Base-by-base conservation (phyloP, 2,888 invertebrate genomes). In the Slavum lentiscoides region DNA sequence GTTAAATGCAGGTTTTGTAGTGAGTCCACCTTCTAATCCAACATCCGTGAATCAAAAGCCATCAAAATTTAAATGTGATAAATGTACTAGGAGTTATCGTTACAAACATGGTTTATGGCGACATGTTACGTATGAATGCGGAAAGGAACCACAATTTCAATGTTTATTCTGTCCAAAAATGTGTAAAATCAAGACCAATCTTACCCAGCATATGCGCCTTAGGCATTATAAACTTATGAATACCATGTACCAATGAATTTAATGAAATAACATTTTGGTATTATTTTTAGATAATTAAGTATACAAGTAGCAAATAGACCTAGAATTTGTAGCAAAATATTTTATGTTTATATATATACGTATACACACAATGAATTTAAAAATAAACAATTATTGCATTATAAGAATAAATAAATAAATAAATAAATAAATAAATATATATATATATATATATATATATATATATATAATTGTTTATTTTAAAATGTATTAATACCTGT, bases 41-140 rank as follows among this genome's bases (percentile, higher is more conserved):
- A 43, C 67, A 49, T 43, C 23, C 21, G n/a, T 67, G 8, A 13
- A 59, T 70, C 77, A 72, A 70, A 80, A 66, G 21, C 55, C 58
- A 58, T 55, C 58, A 0, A 43, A 23, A 58, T 80, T 66, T 69
- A 80, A 80, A 23, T 80, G 72, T 72, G 58, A 80, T 66, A 80
- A 80, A 64, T 88, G 88, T 82, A 86, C 86, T 4, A 88, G 87
- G 74, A 85, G 85, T 1, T 87, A 88, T 84, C 86, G 86, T 64
- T 86, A 86, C 84, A 86, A 87, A 84, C 86, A 86, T 73, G 87
- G 87, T 82, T 83, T 84, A 69, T 74, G 76, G 67, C 81, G 83
- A 23, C 85, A 85, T 74, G 85, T 87, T 75, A 83, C 82, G 39
- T 84, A 83, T 81, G 85, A 85, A 82, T 85, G 85, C 70, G 84